Conservation (phyloP, 2,113 vertebrate genomes). For the Cichladusa arquata region DNA sequence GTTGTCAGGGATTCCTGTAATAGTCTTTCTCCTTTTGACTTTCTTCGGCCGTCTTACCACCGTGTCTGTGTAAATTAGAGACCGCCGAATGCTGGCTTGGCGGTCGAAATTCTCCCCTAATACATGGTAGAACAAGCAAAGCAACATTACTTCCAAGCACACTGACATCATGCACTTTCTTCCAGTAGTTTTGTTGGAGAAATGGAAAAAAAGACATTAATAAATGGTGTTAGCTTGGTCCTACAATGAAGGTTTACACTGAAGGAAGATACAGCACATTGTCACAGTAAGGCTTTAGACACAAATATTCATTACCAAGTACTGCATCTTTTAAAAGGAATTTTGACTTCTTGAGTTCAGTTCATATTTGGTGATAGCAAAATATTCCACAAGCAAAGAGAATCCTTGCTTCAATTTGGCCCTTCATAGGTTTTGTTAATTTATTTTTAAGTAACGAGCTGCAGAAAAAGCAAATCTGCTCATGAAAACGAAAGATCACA, state of each 20-base stretch:
- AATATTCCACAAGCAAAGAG: neutral
- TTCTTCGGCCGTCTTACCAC: constrained; percentile 98
- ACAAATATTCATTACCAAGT: neutral
- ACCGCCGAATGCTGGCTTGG: constrained; percentile 97
- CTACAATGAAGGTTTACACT: constrained; percentile 54
- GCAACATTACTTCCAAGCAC: constrained; percentile 86
- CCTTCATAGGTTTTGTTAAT: neutral
- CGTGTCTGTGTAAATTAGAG: constrained; percentile 97
- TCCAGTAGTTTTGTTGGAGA: constrained; percentile 74
- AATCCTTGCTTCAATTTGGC: neutral
- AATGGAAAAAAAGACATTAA: constrained; percentile 81
- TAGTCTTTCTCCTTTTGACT: constrained; percentile 99
- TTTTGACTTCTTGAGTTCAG: neutral
- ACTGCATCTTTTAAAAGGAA: neutral
- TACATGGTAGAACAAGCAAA: constrained; percentile 90
- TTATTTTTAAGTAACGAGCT: neutral
- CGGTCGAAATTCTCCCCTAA: constrained; percentile 99
- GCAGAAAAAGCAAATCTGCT: constrained; percentile 18
- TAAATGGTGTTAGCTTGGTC: constrained; percentile 80
- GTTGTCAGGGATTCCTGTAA: constrained; percentile 98
- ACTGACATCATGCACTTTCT: constrained; percentile 79
- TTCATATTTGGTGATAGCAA: neutral
- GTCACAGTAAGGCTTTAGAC: constrained; percentile 67
- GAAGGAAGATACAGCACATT: constrained; percentile 53
- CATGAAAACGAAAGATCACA: constrained; percentile 3